Conservation (phyloP, 2,888 invertebrate genomes). For the Tenthredo distinguenda region DNA sequence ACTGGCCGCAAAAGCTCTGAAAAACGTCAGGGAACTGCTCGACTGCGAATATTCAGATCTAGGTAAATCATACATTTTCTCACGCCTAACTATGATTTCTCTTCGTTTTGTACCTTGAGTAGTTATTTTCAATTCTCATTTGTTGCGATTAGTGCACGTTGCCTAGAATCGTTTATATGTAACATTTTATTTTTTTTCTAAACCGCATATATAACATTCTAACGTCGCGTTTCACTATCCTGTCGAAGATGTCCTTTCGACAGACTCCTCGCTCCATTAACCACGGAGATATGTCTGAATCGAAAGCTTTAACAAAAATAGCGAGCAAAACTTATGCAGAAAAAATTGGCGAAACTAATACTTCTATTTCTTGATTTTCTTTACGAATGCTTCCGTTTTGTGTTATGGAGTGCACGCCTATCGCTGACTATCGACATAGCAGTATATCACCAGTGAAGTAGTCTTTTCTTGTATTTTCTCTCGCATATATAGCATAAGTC, state of each 20-base stretch:
- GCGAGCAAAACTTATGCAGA: too few relatives aligned
- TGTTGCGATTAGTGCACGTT: neutral
- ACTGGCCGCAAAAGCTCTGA: slow-evolving; percentile 84
- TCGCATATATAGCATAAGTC: too few relatives aligned
- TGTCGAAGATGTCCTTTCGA: too few relatives aligned
- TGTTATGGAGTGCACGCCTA: neutral
- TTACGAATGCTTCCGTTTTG: neutral
- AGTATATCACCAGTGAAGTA: neutral
- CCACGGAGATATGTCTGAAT: too few relatives aligned
- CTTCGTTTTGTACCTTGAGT: neutral
- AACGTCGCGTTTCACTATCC: neutral
- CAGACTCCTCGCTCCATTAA: too few relatives aligned
- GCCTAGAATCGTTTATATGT: neutral
- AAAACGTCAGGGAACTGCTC: slow-evolving; percentile 86
- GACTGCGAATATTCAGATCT: slow-evolving; percentile 88
- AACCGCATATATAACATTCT: neutral
- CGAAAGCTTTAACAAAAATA: too few relatives aligned
- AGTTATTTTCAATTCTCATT: neutral
- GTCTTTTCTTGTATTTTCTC: neutral
- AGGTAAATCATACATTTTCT: slow-evolving; percentile 73
- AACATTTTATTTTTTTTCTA: neutral
- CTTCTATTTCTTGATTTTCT: too few relatives aligned
- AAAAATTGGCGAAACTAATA: too few relatives aligned
- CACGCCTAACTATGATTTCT: neutral
- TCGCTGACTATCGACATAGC: neutral